phyloP scores from a whole-genome alignment of 2,113 vertebrate species.

The Dipodomys spectabilis region DNA sequence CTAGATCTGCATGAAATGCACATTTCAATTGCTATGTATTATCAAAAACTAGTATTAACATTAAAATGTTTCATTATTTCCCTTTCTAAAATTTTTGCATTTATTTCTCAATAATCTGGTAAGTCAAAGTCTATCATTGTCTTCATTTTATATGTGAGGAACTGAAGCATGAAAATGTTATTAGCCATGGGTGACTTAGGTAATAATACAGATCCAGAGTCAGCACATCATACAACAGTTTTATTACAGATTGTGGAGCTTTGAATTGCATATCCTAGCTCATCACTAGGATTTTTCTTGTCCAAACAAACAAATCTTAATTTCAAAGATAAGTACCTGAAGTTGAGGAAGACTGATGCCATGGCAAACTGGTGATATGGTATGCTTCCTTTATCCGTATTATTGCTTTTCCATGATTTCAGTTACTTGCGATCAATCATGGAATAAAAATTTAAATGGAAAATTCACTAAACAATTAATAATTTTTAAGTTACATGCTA shows the following conservation, averaged over 20 bases:
- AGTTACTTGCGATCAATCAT: neutral
- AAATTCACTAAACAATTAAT: neutral
- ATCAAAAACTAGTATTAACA: neutral
- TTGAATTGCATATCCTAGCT: neutral
- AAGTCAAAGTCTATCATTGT: neutral
- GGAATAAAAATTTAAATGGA: neutral
- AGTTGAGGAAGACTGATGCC: neutral
- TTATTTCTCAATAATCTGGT: neutral
- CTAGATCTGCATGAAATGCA: neutral
- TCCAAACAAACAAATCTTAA: neutral
- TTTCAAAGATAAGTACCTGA: neutral
- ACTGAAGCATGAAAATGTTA: neutral
- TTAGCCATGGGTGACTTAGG: neutral
- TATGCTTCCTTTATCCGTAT: neutral
- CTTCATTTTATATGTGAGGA: neutral
- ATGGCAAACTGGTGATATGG: neutral
- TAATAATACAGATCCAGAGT: neutral
- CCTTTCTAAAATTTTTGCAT: conserved; percentile 3
- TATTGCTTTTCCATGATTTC: neutral
- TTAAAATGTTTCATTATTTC: conserved; percentile 15
- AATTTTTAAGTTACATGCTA: too few relatives aligned
- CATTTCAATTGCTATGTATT: neutral
- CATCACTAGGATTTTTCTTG: neutral
- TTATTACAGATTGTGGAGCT: neutral
- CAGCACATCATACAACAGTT: neutral